Conservation (phyloP, 1,140 invertebrate species). For the Teleopsis dalmanni region DNA sequence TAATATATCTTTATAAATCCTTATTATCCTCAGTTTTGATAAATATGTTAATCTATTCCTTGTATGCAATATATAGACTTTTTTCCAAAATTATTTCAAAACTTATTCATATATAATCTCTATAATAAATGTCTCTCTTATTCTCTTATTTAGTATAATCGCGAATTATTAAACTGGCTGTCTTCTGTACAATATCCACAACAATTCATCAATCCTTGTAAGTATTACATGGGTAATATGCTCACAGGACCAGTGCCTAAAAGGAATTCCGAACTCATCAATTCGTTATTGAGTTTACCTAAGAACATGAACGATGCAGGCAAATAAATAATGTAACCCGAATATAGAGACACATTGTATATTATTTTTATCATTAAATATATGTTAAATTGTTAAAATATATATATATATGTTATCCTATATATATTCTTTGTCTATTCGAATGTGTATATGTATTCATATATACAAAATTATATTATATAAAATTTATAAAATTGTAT, state of each 20-base stretch:
- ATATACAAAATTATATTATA: no score
- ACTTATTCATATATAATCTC: no score
- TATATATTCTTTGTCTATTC: background rate
- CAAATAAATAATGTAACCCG: conserved; percentile 45
- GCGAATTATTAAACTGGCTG: conserved; percentile 36
- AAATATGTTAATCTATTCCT: no score
- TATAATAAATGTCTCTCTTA: background rate
- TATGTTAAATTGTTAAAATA: background rate
- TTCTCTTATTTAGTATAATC: conserved; percentile 18
- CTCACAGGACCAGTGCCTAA: conserved; percentile 45
- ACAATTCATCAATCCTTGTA: conserved; percentile 18
- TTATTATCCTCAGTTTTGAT: no score
- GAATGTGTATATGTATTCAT: no score
- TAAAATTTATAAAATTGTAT: no score
- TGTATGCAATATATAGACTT: no score
- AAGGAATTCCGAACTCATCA: conserved; percentile 66
- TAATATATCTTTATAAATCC: no score
- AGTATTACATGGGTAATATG: conserved; percentile 24
- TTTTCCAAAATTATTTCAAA: no score
- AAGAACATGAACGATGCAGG: conserved; percentile 66
- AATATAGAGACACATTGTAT: no score
- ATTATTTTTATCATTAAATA: background rate
- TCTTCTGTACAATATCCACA: conserved; percentile 21
- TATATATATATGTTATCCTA: background rate
- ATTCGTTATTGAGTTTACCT: conserved; percentile 61